Conservation (phyloP, 2,113 vertebrate species). For the Malurus melanocephalus region DNA sequence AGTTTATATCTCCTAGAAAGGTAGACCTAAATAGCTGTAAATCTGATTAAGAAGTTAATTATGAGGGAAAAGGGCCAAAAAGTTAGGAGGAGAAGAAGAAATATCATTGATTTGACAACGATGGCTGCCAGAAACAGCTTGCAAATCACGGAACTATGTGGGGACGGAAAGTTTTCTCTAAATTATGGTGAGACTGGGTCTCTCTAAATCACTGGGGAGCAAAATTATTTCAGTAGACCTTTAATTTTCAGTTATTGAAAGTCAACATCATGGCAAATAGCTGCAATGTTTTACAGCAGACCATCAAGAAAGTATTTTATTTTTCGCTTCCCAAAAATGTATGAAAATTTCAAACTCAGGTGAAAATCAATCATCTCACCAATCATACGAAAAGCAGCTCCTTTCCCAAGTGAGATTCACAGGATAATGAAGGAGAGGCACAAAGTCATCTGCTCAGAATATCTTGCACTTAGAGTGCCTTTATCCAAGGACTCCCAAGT, state of each 20-base stretch:
- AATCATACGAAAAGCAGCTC: slow-evolving; percentile 1
- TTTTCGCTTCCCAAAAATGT: slow-evolving; percentile 59
- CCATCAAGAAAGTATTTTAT: slow-evolving; percentile 44
- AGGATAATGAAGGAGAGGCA: slow-evolving; percentile 6
- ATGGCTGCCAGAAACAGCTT: slow-evolving; percentile 72
- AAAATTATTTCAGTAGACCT: slow-evolving; percentile 65
- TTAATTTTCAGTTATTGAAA: slow-evolving; percentile 72
- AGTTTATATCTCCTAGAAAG: slow-evolving; percentile 60
- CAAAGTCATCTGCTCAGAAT: slow-evolving; percentile 1
- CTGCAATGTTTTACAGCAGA: slow-evolving; percentile 59
- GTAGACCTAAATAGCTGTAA: slow-evolving; percentile 66
- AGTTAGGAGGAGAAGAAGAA: slow-evolving; percentile 58
- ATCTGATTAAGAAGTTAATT: slow-evolving; percentile 71
- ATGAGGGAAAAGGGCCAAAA: slow-evolving; percentile 65
- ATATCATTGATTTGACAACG: slow-evolving; percentile 61
- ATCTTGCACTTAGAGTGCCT: background rate
- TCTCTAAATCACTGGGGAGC: slow-evolving; percentile 72
- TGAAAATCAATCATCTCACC: slow-evolving; percentile 30
- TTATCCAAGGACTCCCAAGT: background rate
- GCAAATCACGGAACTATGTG: slow-evolving; percentile 68
- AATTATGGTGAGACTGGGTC: slow-evolving; percentile 69
- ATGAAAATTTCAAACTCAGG: slow-evolving; percentile 39
- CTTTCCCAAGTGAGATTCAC: background rate
- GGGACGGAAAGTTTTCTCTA: slow-evolving; percentile 67
- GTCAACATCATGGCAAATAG: slow-evolving; percentile 60